Base-by-base conservation (phyloP, 2,888 invertebrate species). In the Drosophila pseudotakahashii region DNA sequence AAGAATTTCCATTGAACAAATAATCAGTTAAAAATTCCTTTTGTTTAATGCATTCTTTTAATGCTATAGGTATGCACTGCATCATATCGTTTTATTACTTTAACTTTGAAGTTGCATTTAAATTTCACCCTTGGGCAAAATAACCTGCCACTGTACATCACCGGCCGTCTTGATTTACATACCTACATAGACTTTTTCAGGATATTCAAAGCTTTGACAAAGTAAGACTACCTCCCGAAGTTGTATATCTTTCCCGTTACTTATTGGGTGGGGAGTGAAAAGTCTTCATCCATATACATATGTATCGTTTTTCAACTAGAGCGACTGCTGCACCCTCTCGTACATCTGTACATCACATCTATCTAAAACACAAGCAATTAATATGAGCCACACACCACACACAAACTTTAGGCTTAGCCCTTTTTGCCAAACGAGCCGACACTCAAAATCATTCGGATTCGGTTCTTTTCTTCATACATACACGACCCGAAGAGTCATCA, bases 401-500 rank as follows among this genome's bases (percentile, higher is more conserved):
- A 48, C 48, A 48, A 34, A 48, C 34, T 34, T 48, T 48, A 16
- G 48, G 48, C 48, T 48, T 16, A 48, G 48, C 48, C 48, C 34
- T 48, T 47, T 45, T 47, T 47, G 47, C 32, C 32, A 34, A 47
- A 11, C 34, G 48, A 34, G 48, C 34, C 32, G 48, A 48, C 23
- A 48, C 48, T 26, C 26, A 42, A 42, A 19, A 19, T 13, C 42
- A 19, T 7, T 48, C 48, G 48, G 48, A 19, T 19, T 48, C 48
- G 48, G 48, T 48, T 47, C 44, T 26, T 45, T 45, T 26, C 44
- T 45, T 45, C 44, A 45, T 45, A 45, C 44, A 45, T 45, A 45
- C 44, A 45, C 44, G 44, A 45, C 44, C 44, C 44, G 44, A 45
- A n/a, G 44, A 42, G 42, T 42, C 42, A 42, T 45, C 44, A 44